Percentiles rank a stretch among this genome's conserved stretches.
phyloP scores from a whole-genome alignment of 2,113 vertebrate genomes.

The Pedionomus torquatus region DNA sequence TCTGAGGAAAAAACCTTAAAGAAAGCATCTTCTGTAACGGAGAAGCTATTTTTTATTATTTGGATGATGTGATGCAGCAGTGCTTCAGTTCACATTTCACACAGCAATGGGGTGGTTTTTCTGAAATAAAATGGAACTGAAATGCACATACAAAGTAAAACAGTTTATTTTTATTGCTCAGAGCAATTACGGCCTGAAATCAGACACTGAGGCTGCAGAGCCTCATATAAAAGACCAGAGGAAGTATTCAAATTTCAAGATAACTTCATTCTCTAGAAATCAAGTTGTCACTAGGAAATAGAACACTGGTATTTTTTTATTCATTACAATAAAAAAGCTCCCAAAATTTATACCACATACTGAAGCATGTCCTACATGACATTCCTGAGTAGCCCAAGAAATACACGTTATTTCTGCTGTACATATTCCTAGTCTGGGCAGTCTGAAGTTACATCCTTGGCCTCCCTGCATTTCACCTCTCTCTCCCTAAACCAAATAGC shows the following conservation, averaged over 20 bases:
- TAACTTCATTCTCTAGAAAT: slow-evolving; percentile 29
- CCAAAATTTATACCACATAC: background rate
- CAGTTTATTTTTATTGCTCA: slow-evolving; percentile 10
- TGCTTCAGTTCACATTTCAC: background rate
- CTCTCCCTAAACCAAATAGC: background rate
- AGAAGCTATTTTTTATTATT: slow-evolving; percentile 4
- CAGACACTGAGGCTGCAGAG: slow-evolving; percentile 21
- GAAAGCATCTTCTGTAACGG: background rate
- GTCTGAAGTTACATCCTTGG: background rate
- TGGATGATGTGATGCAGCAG: background rate
- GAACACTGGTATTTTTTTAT: slow-evolving; percentile 47
- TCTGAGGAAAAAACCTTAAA: background rate
- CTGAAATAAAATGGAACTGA: background rate
- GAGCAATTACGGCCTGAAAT: slow-evolving; percentile 59
- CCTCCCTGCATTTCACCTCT: background rate
- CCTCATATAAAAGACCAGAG: background rate
- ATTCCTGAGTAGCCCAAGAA: slow-evolving; percentile 9
- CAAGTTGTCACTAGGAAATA: slow-evolving; percentile 55
- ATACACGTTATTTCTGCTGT: background rate
- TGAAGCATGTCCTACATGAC: background rate
- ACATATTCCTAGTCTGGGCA: background rate
- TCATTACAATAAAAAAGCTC: background rate
- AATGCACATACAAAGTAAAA: background rate
- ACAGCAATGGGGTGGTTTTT: background rate
- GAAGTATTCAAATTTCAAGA: slow-evolving; percentile 16